Percentiles rank a stretch among this genome's conserved stretches.
Evolutionary conservation across 2,113 vertebrate species (phyloP).

Genomic region (Ctenomys sociabilis): DNA sequence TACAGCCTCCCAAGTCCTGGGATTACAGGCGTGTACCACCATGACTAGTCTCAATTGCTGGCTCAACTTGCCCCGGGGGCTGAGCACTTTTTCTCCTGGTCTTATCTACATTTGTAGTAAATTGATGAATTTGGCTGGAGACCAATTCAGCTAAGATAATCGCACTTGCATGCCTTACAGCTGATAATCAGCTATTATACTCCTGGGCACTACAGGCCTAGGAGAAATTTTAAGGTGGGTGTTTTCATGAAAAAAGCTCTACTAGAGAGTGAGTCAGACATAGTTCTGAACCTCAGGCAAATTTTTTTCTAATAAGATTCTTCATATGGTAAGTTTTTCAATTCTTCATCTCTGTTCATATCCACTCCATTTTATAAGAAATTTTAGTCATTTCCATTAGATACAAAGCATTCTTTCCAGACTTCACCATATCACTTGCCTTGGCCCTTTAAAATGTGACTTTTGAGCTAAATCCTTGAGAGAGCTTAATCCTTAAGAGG

Average conservation of each 20-base stretch:
- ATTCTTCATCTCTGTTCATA: background rate
- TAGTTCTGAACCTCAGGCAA: background rate
- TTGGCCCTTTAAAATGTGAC: background rate
- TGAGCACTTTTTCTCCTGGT: background rate
- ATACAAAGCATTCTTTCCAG: background rate
- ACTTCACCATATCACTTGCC: background rate
- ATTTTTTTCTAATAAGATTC: background rate
- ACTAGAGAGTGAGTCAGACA: background rate
- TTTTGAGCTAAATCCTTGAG: background rate
- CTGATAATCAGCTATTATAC: background rate
- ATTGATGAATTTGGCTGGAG: background rate
- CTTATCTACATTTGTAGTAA: background rate
- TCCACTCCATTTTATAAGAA: conserved; percentile 1
- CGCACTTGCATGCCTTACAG: background rate
- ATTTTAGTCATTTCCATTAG: background rate
- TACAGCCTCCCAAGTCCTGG: no score
- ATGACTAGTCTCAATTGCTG: no score
- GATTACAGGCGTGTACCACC: no score
- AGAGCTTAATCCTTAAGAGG: background rate
- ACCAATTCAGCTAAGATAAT: background rate
- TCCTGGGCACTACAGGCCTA: no score
- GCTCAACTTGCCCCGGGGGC: no score
- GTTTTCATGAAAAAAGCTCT: background rate
- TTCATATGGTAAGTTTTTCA: background rate
- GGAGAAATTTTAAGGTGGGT: background rate